A percentile compares a stretch with the other conserved stretches of the same genome.
Evolutionary conservation across 92 coral and sea anemone species (phyloP).

Genomic region (Diadumene lineata): DNA sequence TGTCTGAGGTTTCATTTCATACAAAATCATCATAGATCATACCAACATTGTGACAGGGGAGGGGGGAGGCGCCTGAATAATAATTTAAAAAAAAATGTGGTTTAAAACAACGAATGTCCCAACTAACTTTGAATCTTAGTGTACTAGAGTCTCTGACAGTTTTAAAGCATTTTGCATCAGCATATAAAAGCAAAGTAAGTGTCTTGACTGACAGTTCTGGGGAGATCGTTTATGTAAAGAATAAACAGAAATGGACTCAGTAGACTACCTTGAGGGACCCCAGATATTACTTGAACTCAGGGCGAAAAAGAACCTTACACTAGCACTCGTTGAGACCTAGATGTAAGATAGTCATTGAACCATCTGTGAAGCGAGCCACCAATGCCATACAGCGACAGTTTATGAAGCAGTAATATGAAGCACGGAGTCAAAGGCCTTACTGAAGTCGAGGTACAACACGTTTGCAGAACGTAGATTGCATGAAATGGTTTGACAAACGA

Average conservation of each 20-base stretch:
- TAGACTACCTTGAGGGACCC: constrained; percentile 46
- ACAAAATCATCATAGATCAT: no score
- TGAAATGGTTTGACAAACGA: no score
- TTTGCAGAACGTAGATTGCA: no score
- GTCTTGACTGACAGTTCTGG: background rate
- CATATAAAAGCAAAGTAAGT: background rate
- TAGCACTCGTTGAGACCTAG: background rate
- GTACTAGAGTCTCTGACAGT: no score
- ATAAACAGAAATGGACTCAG: constrained; percentile 31
- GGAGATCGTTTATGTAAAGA: no score
- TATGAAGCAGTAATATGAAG: constrained; percentile 8
- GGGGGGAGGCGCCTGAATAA: no score
- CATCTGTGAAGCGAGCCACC: constrained; percentile 3
- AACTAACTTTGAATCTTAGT: no score
- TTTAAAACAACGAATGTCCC: no score
- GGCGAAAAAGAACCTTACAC: constrained; percentile 1
- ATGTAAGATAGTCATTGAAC: constrained; percentile 3
- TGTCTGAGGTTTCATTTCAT: no score
- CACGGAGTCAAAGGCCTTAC: constrained; percentile 13
- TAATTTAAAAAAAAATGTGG: no score
- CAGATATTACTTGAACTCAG: background rate
- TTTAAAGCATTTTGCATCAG: background rate
- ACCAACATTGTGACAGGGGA: no score
- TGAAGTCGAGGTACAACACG: no score
- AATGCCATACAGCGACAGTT: constrained; percentile 8